phyloP scores from a whole-genome alignment of 1,140 invertebrate genomes.

The Leucophenga varia region DNA sequence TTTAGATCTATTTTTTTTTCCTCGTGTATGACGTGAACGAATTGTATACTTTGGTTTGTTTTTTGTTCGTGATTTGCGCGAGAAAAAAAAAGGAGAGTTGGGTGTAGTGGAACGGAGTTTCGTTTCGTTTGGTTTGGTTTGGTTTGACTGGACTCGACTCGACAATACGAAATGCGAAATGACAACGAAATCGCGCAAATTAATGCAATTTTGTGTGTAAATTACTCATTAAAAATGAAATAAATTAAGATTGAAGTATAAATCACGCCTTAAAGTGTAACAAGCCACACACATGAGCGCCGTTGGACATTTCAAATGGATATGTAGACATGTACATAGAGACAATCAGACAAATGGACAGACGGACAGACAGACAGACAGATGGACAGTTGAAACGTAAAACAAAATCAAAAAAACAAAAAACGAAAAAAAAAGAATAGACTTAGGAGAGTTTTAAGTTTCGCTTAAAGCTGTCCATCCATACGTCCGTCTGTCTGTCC shows the following conservation, averaged over 20 bases:
- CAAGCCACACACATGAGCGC: too few species aligned
- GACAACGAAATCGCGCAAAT: slow-evolving; percentile 27
- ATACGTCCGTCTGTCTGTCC: too few species aligned
- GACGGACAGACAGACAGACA: too few species aligned
- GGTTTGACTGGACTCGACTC: not conserved
- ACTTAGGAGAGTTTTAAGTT: slow-evolving; percentile 34
- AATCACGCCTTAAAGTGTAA: slow-evolving; percentile 44
- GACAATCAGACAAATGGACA: too few species aligned
- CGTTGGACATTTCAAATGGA: not conserved
- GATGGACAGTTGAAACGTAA: too few species aligned
- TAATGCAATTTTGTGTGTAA: slow-evolving; percentile 54
- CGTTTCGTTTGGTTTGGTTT: slow-evolving; percentile 29
- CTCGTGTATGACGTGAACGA: too few species aligned
- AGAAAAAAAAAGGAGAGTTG: too few species aligned
- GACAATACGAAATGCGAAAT: not conserved
- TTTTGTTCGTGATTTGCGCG: slow-evolving; percentile 6
- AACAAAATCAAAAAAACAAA: too few species aligned
- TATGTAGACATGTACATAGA: too few species aligned
- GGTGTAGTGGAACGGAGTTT: too few species aligned
- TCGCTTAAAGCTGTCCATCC: slow-evolving; percentile 39
- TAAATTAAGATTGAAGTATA: slow-evolving; percentile 44
- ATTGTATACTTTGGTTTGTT: slow-evolving; percentile 2
- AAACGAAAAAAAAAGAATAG: slow-evolving; percentile 37
- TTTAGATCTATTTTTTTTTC: too few species aligned
- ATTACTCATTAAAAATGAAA: slow-evolving; percentile 53